Evolutionary conservation across 1,140 invertebrate species (phyloP).

Genomic region (Drosophila erecta): DNA sequence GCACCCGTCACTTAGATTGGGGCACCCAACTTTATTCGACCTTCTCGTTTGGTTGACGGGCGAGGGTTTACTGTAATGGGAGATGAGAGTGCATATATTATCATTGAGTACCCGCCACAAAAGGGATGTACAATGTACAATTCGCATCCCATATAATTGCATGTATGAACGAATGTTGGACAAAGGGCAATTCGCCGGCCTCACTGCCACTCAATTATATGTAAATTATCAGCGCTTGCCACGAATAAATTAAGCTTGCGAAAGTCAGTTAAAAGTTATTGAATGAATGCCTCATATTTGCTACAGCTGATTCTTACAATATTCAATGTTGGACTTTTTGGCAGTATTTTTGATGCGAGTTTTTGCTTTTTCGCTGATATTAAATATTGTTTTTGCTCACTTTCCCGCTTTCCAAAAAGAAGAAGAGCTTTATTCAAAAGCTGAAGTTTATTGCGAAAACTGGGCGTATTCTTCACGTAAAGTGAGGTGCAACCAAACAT

Average conservation of each 20-base stretch:
- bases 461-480: not conserved
- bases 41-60: no score
- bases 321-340: not conserved
- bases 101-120: not conserved
- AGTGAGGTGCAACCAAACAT: not conserved
- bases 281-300: not conserved
- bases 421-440: not conserved
- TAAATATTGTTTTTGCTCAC: no score
- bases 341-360: not conserved
- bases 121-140: not conserved
- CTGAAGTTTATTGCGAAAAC: not conserved
- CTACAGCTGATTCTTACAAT: not conserved
- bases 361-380: not conserved
- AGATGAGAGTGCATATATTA: not conserved
- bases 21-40: not conserved
- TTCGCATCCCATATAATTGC: not conserved
- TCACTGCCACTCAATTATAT: slow-evolving; percentile 1
- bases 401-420: no score
- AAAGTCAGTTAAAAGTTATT: not conserved
- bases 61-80: no score
- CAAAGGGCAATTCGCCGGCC: not conserved
- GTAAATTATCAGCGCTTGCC: slow-evolving; percentile 1
- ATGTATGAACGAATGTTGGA: not conserved
- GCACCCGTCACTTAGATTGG: not conserved
- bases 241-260: not conserved